These are phyloP conservation scores for Bradypus variegatus DNA, from an alignment of 2,797 vertebrate species.

Conservation along the genomic window DNA sequence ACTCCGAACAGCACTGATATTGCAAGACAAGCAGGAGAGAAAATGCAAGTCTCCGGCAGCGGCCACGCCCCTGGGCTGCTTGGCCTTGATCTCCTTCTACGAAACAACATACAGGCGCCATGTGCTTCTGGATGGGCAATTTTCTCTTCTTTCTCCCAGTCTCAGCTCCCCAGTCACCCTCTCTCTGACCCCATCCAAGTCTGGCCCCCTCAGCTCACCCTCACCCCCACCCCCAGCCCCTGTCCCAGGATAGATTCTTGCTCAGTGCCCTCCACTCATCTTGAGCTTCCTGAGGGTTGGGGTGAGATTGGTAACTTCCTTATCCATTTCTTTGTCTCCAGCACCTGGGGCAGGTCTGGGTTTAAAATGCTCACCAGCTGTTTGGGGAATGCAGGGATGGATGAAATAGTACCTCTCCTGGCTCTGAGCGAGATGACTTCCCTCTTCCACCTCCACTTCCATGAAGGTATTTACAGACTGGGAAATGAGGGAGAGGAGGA, in stretches of 20 bases:
- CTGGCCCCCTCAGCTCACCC: neutral
- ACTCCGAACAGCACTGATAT: too few relatives aligned
- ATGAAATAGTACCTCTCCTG: neutral
- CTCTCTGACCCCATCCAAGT: neutral
- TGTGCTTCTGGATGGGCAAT: neutral
- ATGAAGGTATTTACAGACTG: neutral
- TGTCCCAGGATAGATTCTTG: neutral
- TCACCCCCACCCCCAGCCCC: neutral
- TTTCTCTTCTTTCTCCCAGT: neutral
- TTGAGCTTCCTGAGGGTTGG: neutral
- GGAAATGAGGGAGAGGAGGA: neutral
- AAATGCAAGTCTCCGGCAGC: neutral
- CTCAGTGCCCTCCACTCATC: rapidly evolving
- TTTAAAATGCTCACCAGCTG: neutral
- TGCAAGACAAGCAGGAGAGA: neutral
- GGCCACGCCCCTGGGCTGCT: too few relatives aligned
- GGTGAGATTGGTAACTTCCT: neutral
- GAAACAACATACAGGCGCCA: neutral
- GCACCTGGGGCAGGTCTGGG: neutral
- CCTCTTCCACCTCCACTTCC: neutral
- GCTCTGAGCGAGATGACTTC: neutral
- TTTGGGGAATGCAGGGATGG: neutral
- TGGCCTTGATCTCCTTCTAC: neutral
- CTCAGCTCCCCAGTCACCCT: neutral
- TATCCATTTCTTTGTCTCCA: too few relatives aligned